A percentile compares a stretch with the other conserved stretches of the same genome.
Conservation (phyloP, 2,797 vertebrate genomes). For the Carcharodon carcharias region DNA sequence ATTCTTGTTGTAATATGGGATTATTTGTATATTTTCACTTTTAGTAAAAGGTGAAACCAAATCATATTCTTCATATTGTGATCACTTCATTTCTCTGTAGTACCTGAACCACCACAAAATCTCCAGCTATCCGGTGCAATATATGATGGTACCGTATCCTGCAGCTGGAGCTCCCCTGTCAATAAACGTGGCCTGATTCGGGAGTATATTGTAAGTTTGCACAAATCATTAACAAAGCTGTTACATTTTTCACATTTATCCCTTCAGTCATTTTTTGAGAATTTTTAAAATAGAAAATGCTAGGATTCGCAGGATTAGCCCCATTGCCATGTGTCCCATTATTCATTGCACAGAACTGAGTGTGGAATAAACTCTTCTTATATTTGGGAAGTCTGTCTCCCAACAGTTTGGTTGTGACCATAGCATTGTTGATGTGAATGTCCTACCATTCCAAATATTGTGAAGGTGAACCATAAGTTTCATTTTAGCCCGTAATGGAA, state of each 20-base stretch:
- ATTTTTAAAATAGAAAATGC: background rate
- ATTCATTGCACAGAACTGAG: background rate
- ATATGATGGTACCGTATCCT: constrained; percentile 67
- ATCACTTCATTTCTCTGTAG: constrained; percentile 51
- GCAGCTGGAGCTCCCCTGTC: constrained; percentile 71
- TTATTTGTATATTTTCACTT: background rate
- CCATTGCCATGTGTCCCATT: background rate
- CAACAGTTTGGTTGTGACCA: background rate
- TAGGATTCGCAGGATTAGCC: background rate
- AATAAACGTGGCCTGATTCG: constrained; percentile 79
- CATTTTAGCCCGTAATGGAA: background rate
- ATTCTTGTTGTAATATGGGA: background rate
- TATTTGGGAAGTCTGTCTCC: background rate
- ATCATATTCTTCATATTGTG: background rate
- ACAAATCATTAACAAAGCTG: background rate
- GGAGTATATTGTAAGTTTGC: constrained; percentile 81
- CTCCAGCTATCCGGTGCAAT: constrained; percentile 74
- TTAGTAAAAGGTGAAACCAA: background rate
- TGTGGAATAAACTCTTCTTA: background rate
- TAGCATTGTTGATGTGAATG: background rate
- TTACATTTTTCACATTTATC: too few species aligned
- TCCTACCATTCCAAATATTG: background rate
- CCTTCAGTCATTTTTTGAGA: background rate
- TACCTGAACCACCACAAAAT: constrained; percentile 79
- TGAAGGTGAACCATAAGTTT: background rate